Evolutionary conservation across 2,113 vertebrate species (phyloP).

Genomic region (Ceyx melanurus): DNA sequence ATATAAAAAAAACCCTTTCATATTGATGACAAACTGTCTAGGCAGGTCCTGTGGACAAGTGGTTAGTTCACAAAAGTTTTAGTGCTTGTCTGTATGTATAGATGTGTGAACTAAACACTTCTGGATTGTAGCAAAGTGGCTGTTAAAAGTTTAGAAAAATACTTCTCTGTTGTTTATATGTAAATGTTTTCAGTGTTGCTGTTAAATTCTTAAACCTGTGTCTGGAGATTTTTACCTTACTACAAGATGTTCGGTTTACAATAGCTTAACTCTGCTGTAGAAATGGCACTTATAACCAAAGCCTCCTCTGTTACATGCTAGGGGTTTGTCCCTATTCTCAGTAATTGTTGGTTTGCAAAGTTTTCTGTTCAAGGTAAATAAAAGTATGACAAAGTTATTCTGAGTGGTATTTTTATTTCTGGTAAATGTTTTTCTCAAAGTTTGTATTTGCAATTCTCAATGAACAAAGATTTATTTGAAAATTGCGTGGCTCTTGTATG

Average conservation of each 20-base stretch:
- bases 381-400: conserved; percentile 63
- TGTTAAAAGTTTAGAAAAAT: conserved; percentile 64
- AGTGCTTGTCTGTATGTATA: conserved; percentile 64
- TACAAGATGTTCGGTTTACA: conserved; percentile 67
- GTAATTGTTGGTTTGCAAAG: conserved; percentile 60
- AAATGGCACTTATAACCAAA: conserved; percentile 78
- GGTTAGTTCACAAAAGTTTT: conserved; percentile 69
- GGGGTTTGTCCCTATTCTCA: neutral
- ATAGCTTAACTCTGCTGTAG: conserved; percentile 70
- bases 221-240: conserved; percentile 29
- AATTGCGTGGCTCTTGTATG: neutral
- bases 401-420: conserved; percentile 55
- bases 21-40: conserved; percentile 71
- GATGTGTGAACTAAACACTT: conserved; percentile 65
- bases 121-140: conserved; percentile 56
- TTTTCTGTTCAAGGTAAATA: conserved; percentile 76
- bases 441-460: conserved; percentile 6
- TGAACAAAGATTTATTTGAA: neutral
- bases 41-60: conserved; percentile 81
- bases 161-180: conserved; percentile 70
- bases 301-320: conserved; percentile 40
- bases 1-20: conserved; percentile 65
- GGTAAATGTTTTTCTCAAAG: neutral
- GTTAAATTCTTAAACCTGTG: conserved; percentile 51
- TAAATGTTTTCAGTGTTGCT: conserved; percentile 70